These are phyloP conservation scores for Drosophila mimica DNA, from an alignment of 2,888 invertebrate species.

Conservation along the genomic window DNA sequence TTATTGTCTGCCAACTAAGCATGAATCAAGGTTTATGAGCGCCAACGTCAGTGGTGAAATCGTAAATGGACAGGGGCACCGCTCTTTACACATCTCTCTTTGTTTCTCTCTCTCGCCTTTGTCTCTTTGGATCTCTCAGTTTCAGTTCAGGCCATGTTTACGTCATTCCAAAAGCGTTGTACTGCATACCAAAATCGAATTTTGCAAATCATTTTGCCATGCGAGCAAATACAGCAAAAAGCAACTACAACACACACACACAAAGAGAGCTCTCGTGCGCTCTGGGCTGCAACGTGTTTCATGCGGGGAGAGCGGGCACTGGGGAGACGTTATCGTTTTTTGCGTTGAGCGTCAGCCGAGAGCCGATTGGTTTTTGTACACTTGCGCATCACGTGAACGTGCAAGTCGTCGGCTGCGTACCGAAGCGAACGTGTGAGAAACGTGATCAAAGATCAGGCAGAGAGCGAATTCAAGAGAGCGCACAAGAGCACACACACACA, in stretches of 20 bases:
- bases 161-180: conserved; percentile 55
- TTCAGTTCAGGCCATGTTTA: conserved; percentile 39
- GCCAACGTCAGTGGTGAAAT: conserved; percentile 60
- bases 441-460: conserved; percentile 78
- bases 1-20: conserved; percentile 60
- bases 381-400: conserved; percentile 79
- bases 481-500: background rate
- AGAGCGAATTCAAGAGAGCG: conserved; percentile 29
- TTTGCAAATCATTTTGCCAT: conserved; percentile 60
- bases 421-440: conserved; percentile 76
- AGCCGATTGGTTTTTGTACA: conserved; percentile 64
- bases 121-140: background rate
- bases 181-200: conserved; percentile 41
- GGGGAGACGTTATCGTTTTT: conserved; percentile 7
- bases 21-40: conserved; percentile 67
- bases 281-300: background rate
- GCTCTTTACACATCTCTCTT: background rate
- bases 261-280: conserved; percentile 36
- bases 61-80: conserved; percentile 32
- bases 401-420: conserved; percentile 61
- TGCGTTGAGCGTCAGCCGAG: conserved; percentile 32
- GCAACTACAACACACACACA: conserved; percentile 17
- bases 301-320: background rate
- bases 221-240: conserved; percentile 39
- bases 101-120: background rate